Percentiles rank a stretch among this genome's conserved stretches.
Conservation (phyloP, 2,113 vertebrate genomes). For the Aldabrachelys gigantea region DNA sequence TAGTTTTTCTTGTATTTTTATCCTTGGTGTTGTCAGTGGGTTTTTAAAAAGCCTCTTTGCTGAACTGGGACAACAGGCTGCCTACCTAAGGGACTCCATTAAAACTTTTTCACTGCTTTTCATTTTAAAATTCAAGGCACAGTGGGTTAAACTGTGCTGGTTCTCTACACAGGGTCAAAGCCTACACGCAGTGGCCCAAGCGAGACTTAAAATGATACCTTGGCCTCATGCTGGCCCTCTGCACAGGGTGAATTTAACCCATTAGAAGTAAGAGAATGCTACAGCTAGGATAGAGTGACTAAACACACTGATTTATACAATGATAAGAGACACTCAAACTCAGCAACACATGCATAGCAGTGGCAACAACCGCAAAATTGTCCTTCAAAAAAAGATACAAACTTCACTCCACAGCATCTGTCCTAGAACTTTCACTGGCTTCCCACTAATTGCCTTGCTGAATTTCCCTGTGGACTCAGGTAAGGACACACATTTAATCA, state of each 20-base stretch:
- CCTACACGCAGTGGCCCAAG: neutral
- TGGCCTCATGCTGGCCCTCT: slow-evolving; percentile 7
- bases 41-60: neutral
- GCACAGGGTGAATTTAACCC: neutral
- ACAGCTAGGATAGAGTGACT: neutral
- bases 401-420: neutral
- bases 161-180: neutral
- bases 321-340: neutral
- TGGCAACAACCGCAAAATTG: neutral
- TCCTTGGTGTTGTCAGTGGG: neutral
- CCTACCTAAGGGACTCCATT: neutral
- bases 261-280: neutral
- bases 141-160: slow-evolving; percentile 4
- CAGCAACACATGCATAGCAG: neutral
- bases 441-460: neutral
- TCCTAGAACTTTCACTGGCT: neutral
- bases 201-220: neutral
- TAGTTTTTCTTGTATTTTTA: neutral
- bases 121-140: neutral
- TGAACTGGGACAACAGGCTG: neutral
- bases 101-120: slow-evolving; percentile 9
- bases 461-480: neutral
- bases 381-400: neutral
- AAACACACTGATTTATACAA: neutral
- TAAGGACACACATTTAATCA: neutral